Percentiles rank a stretch among this genome's conserved stretches.
phyloP scores from a whole-genome alignment of 92 coral and sea anemone species.

The Ricordea florida region DNA sequence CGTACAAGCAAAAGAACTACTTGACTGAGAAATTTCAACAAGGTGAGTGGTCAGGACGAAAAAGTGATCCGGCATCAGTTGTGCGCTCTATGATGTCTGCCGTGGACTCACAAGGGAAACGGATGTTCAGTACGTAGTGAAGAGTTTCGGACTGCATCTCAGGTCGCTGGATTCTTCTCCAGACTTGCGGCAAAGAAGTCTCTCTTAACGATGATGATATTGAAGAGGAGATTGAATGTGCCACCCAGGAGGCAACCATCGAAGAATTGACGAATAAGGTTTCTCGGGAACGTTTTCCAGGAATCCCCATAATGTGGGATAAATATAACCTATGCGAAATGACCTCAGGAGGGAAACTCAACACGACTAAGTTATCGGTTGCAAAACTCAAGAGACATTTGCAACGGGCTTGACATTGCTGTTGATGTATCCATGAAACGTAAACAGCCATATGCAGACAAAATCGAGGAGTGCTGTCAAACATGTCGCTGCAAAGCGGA shows the following conservation, averaged over 20 bases:
- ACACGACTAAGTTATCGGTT: constrained; percentile 48
- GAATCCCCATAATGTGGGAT: constrained; percentile 45
- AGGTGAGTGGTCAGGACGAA: constrained; percentile 47
- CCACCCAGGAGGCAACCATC: constrained; percentile 47
- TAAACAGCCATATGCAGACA: constrained; percentile 42
- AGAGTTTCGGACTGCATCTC: constrained; percentile 46
- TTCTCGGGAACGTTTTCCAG: constrained; percentile 41
- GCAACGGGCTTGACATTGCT: constrained; percentile 32
- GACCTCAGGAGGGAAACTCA: constrained; percentile 45
- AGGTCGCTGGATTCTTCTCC: constrained; percentile 48
- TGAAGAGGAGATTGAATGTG: constrained; percentile 43
- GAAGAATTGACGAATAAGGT: constrained; percentile 30
- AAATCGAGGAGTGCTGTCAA: constrained; percentile 22
- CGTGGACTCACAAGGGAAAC: constrained; percentile 31
- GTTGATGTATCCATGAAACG: constrained; percentile 47
- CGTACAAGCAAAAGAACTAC: constrained; percentile 48
- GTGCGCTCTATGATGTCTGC: constrained; percentile 47
- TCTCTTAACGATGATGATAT: constrained; percentile 34
- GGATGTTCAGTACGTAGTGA: constrained; percentile 46
- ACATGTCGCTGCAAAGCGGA: background rate
- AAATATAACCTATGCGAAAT: constrained; percentile 35
- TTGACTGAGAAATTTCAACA: constrained; percentile 51
- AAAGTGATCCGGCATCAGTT: constrained; percentile 55
- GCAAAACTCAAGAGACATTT: constrained; percentile 36
- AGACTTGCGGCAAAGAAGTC: constrained; percentile 45